A percentile compares a stretch with the other conserved stretches of the same genome.
These are phyloP conservation scores for Danio tinwini DNA, from an alignment of 2,797 vertebrate species.

Conservation along the genomic window DNA sequence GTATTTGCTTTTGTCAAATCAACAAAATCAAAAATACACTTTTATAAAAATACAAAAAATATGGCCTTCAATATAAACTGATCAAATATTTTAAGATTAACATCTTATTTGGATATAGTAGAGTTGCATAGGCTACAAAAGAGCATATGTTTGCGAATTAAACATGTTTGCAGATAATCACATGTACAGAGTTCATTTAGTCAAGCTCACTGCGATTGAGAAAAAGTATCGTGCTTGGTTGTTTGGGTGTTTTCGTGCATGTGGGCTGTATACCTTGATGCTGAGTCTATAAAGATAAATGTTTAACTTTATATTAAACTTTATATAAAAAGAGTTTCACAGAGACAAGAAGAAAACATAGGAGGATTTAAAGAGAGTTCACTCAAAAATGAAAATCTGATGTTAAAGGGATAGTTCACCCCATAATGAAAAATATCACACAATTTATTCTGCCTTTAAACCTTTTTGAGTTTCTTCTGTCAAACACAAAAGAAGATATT, in stretches of 20 bases:
- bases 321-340: not conserved
- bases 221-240: not conserved
- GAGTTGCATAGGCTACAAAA: not conserved
- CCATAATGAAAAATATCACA: too few species aligned
- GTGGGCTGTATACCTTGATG: not conserved
- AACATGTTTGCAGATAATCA: not conserved
- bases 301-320: conserved; percentile 9
- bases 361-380: too few species aligned
- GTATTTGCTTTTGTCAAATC: too few species aligned
- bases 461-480: too few species aligned
- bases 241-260: not conserved
- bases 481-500: too few species aligned
- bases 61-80: not conserved
- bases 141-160: not conserved
- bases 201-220: not conserved
- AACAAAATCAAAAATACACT: too few species aligned
- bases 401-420: too few species aligned
- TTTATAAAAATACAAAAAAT: not conserved
- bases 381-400: too few species aligned
- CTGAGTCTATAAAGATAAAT: not conserved
- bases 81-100: not conserved
- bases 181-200: conserved; percentile 20
- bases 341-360: not conserved
- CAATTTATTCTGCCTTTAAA: too few species aligned
- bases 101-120: not conserved